phyloP scores from a whole-genome alignment of 2,888 invertebrate genomes.

The Hermaeophaga mercurialis region DNA sequence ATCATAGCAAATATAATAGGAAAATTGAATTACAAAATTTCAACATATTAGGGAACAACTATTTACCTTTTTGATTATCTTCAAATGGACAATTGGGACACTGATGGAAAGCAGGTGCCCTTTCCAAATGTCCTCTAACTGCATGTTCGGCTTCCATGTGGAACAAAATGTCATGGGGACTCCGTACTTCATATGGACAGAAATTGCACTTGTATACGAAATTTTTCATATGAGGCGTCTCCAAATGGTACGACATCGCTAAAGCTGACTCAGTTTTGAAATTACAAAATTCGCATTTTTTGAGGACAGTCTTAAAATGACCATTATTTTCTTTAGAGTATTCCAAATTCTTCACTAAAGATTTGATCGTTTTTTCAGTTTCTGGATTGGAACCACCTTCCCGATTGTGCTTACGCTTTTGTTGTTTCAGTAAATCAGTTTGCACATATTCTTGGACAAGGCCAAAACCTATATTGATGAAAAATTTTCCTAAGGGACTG shows the following conservation, averaged over 20 bases:
- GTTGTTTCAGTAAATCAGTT: conserved; percentile 85
- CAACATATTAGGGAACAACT: too few species aligned
- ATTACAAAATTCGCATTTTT: conserved; percentile 86
- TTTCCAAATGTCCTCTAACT: conserved; percentile 79
- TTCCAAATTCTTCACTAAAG: conserved; percentile 83
- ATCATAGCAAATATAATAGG: too few species aligned
- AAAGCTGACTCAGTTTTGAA: conserved; percentile 87
- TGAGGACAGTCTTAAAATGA: conserved; percentile 69
- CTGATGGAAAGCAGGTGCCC: conserved; percentile 86
- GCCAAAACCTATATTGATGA: conserved; percentile 88
- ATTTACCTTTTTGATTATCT: conserved; percentile 81
- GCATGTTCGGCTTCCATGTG: conserved; percentile 93
- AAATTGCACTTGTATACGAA: conserved; percentile 77
- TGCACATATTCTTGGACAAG: conserved; percentile 93
- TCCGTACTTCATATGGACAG: conserved; percentile 62
- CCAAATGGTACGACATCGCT: conserved; percentile 85
- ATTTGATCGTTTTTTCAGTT: conserved; percentile 79
- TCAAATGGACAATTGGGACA: conserved; percentile 94
- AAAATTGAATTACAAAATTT: too few species aligned
- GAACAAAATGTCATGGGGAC: conserved; percentile 85
- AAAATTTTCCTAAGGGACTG: conserved; percentile 86
- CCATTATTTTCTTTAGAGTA: conserved; percentile 85
- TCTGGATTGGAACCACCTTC: conserved; percentile 69
- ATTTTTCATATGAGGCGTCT: conserved; percentile 90
- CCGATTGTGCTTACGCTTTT: conserved; percentile 80